Base-by-base conservation (phyloP, 2,888 invertebrate genomes). In the Eulithis prunata region DNA sequence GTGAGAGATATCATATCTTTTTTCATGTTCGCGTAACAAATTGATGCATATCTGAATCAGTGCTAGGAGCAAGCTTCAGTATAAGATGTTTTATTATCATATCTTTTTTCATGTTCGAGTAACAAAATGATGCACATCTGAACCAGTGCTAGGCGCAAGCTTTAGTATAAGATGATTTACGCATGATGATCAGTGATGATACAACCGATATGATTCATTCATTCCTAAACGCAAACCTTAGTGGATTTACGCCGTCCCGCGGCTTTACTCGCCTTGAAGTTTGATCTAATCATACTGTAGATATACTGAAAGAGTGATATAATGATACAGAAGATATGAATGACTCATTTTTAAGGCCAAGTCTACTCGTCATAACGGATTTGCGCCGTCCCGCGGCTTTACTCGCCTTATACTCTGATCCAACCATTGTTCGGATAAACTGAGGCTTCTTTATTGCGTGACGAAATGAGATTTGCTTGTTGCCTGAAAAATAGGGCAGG, bases 391-490 rank as follows among this genome's bases (percentile, higher is more conserved):
- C 70, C 75, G 62, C 68, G 78, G 77, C 79, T 78, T 77, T 74
- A 68, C 75, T 67, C 66, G 59, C 60, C 78, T 78, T 79, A 77
- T 76, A 71, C 73, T 76, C 67, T 72, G 76, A 75, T 79, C 74
- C 71, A 52, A 51, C 63, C 60, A 65, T 66, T 62, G 62, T 65
- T 63, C 14, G 21, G 52, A 68, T 64, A 68, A 70, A 71, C 73
- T 71, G 67, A 59, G 60, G 61, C 67, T 73, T 78, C 76, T 81
- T 83, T 82, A 83, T 79, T 69, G 64, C 66, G 68, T 73, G 73
- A 76, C 73, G 72, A 81, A 83, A 84, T 82, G 78, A 82, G 79
- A 75, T 82, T 71, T 75, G 66, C 75, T 73, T 76, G 74, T 72
- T 73, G 72, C 69, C 56, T 57, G 28, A 70, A 65, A 63, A 63